Evolutionary conservation across 2,797 vertebrate genomes (phyloP).

Genomic region (Miichthys miiuy): DNA sequence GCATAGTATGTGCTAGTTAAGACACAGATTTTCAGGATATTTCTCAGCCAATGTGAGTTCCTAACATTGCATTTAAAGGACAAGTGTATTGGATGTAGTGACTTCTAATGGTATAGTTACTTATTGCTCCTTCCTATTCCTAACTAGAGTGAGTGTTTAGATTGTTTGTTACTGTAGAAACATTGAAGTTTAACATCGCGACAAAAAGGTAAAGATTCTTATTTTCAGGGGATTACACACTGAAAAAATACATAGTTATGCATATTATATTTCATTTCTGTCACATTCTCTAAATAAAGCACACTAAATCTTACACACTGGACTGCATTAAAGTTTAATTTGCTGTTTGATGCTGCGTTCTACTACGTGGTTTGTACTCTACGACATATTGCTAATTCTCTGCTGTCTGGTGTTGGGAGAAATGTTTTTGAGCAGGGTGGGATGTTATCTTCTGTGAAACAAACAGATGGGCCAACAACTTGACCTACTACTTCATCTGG

Average conservation of each 20-base stretch:
- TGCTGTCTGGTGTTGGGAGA: conserved; percentile 21
- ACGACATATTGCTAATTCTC: conserved; percentile 15
- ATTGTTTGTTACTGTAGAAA: too few relatives aligned
- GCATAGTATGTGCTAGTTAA: neutral
- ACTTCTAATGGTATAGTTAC: too few relatives aligned
- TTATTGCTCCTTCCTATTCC: too few relatives aligned
- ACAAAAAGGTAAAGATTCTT: too few relatives aligned
- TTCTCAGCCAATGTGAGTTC: neutral
- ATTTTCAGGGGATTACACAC: too few relatives aligned
- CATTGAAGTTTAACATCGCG: too few relatives aligned
- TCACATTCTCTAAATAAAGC: too few relatives aligned
- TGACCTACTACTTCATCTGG: conserved; percentile 80
- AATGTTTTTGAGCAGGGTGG: conserved; percentile 44
- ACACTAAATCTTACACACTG: too few relatives aligned
- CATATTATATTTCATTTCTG: too few relatives aligned
- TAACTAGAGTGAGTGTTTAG: too few relatives aligned
- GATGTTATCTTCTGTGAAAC: conserved; percentile 66
- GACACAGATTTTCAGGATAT: neutral
- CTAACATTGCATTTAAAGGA: conserved; percentile 1
- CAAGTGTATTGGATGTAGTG: too few relatives aligned
- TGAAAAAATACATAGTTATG: too few relatives aligned
- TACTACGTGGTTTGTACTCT: neutral
- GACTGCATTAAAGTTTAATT: neutral
- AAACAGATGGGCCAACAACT: conserved; percentile 80
- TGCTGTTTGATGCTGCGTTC: conserved; percentile 2